These are phyloP conservation scores for Rhynchomys soricoides DNA, from an alignment of 2,113 vertebrate species.

Conservation along the genomic window DNA sequence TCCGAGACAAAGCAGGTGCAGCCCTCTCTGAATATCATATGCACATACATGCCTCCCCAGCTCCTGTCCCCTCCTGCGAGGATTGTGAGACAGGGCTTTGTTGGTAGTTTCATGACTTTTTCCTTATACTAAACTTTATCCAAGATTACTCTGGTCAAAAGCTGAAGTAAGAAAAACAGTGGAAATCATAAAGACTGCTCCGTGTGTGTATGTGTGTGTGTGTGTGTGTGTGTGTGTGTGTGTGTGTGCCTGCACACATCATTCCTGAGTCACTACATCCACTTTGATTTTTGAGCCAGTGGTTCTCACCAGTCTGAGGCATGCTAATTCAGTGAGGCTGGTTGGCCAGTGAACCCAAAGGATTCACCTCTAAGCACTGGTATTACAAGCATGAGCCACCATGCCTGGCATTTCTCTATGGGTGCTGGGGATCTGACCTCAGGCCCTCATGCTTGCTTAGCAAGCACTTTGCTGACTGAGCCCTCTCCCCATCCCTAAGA, in stretches of 20 bases:
- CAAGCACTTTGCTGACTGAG: not conserved
- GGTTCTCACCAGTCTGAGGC: not conserved
- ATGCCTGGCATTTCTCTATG: not conserved
- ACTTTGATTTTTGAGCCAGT: too few species aligned
- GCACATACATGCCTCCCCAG: not conserved
- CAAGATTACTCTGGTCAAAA: constrained; percentile 19
- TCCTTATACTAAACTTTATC: constrained; percentile 1
- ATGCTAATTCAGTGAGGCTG: not conserved
- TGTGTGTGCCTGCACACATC: not conserved
- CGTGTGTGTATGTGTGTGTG: not conserved
- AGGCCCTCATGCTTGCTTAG: not conserved
- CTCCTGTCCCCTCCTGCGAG: not conserved
- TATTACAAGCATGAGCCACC: not conserved
- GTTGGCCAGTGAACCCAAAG: not conserved
- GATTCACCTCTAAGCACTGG: not conserved
- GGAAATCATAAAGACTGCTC: not conserved
- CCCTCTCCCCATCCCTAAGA: not conserved
- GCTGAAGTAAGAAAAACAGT: not conserved
- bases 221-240: not conserved
- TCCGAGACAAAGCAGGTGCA: constrained; percentile 57
- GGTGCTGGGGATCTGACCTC: not conserved
- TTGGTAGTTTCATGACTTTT: not conserved
- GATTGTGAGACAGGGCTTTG: constrained; percentile 34
- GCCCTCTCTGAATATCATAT: constrained; percentile 55
- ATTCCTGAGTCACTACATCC: not conserved